Conservation (phyloP, 2,113 vertebrate species). For the Leptosomus discolor region DNA sequence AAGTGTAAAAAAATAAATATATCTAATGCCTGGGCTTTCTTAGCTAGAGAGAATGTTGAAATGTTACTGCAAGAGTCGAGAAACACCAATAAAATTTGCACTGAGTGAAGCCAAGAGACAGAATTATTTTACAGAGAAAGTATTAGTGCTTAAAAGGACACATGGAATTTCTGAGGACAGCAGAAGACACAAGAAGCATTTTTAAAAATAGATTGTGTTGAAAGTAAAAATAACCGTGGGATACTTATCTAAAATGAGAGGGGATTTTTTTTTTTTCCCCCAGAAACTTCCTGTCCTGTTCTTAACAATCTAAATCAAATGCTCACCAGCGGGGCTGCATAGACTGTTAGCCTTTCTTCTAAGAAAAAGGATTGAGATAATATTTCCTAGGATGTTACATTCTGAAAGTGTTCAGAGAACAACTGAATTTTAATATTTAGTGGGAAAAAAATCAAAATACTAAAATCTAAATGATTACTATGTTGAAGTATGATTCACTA, state of each 20-base stretch:
- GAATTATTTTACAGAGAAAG: not conserved
- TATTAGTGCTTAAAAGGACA: not conserved
- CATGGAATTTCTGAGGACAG: slow-evolving; percentile 17
- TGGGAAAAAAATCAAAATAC: not conserved
- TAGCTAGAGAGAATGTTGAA: not conserved
- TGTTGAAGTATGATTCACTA: not conserved
- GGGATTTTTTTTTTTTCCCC: not conserved
- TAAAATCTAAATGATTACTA: not conserved
- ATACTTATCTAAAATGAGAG: slow-evolving; percentile 28
- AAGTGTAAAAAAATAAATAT: not conserved
- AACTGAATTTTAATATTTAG: not conserved
- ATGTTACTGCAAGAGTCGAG: not conserved
- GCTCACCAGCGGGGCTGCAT: not conserved
- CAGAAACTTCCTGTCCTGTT: slow-evolving; percentile 24
- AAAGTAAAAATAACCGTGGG: slow-evolving; percentile 56
- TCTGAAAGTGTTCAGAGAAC: not conserved
- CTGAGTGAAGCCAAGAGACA: not conserved
- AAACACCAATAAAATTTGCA: not conserved
- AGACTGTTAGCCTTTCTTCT: not conserved
- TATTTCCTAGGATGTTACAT: not conserved
- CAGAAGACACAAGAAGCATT: not conserved
- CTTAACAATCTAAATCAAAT: not conserved
- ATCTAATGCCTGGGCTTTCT: not conserved
- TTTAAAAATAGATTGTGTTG: slow-evolving; percentile 40
- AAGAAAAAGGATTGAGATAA: not conserved